Base-by-base conservation (phyloP, 2,113 vertebrate genomes). In the Xiphophorus maculatus region DNA sequence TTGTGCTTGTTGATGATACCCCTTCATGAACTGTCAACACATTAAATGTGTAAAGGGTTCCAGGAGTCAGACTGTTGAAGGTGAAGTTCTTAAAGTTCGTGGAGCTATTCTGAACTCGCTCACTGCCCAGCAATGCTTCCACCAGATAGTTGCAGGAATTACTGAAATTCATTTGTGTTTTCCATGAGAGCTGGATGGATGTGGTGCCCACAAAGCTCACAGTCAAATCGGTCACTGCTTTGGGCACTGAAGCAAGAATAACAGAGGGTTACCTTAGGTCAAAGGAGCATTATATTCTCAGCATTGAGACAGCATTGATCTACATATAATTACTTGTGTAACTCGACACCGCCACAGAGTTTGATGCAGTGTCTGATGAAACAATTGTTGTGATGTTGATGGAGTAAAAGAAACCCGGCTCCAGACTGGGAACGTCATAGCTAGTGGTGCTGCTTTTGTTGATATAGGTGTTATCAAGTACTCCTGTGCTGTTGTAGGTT, bases 291-390 rank as follows among this genome's bases (percentile, higher is more conserved):
- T 48, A 42, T 15, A 42, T 77, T 66, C 9, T 19, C 17, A 14
- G 3, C 1, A 65, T 8, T 22, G 14, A 32, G 4, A 54, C 0
- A 28, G 25, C 11, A 64, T 48, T n/a, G 1, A 35, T 28, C 13
- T 61, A 0, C 25, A 15, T n/a, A 8, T 5, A n/a, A 67, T 89
- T 90, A 93, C 91, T 74, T 74, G 92, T 93, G 74, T 76, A 87
- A 74, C 17, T 63, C 66, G 51, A 76, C 0, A 58, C 71, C 8
- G 28, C 17, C 66, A 70, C 62, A 6, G 27, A 5, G 0, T 7
- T 33, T 17, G 88, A 90, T 33, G 73, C 1, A 71, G 29, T 77
- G 35, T 11, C 73, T 63, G 25, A 0, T 62, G 27, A 66, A 12
- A 48, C 81, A 29, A 66, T 35, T 1, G 88, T 74, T 0, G 19